Conservation (phyloP, 2,113 vertebrate genomes). For the Lathamus discolor region DNA sequence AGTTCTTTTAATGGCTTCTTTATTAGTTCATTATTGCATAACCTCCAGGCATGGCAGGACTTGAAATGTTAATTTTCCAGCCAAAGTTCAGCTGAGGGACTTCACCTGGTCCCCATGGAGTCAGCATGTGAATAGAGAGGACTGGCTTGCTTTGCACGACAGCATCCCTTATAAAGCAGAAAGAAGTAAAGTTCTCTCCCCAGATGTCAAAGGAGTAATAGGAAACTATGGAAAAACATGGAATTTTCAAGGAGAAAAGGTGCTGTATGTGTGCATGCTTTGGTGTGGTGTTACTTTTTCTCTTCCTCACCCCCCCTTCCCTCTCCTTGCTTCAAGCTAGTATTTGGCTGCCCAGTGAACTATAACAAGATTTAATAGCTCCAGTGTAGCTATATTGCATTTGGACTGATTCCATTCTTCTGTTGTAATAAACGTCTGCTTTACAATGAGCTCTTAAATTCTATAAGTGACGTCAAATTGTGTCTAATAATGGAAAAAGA, state of each 20-base stretch:
- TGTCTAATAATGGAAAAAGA: slow-evolving; percentile 68
- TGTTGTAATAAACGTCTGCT: slow-evolving; percentile 44
- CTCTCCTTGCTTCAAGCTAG: neutral
- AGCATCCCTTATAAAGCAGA: neutral
- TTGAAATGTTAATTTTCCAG: slow-evolving; percentile 44
- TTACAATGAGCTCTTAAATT: slow-evolving; percentile 58
- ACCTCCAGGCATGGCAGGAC: slow-evolving; percentile 37
- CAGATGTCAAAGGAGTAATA: neutral
- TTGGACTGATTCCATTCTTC: slow-evolving; percentile 59
- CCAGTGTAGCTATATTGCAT: slow-evolving; percentile 6
- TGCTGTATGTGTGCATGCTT: neutral
- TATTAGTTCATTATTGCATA: slow-evolving; percentile 46
- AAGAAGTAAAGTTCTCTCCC: neutral
- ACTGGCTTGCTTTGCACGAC: neutral
- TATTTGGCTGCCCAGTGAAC: slow-evolving; percentile 31
- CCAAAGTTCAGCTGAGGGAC: slow-evolving; percentile 29
- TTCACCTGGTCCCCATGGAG: neutral
- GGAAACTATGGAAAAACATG: neutral
- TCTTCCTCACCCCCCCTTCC: neutral
- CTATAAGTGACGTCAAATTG: slow-evolving; percentile 70
- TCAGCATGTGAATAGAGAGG: neutral
- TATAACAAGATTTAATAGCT: slow-evolving; percentile 61
- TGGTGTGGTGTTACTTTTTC: neutral
- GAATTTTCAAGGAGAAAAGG: neutral
- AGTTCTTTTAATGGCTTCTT: slow-evolving; percentile 47